Evolutionary conservation across 2,113 vertebrate genomes (phyloP), one percentile per base, ranked within the genome.

Genomic region (Pseudopipra pipra): DNA sequence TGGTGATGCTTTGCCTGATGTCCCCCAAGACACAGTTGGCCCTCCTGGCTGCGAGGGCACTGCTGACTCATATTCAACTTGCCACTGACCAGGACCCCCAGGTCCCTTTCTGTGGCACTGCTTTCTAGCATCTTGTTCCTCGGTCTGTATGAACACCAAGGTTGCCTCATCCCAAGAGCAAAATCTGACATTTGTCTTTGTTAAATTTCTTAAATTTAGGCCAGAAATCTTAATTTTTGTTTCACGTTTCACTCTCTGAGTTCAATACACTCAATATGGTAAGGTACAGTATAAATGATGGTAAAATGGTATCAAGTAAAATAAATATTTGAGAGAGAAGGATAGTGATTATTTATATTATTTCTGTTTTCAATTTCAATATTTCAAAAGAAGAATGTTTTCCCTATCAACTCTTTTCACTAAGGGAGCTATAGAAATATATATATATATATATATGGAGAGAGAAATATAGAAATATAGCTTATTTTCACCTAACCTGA

Each of bases 1-100:
- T 80, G 49, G 25, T 0, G 0, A 24, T 8, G 43, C 21, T 51
- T 31, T 27, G 7, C 49, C 85, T 80, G 58, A 18, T 47, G 20
- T 1, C 0, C 8, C 9, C 14, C 17, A 51, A 25, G 21, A 51
- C 43, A 58, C 0, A 0, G 0, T 2, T 49, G 30, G 6, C 49
- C 17, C 58, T 43, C 25, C 67, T 58, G 51, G 35, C 43, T 80
- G 43, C 35, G 58, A 37, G 67, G 43, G 25, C 31, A 35, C 49
- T 35, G 58, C 49, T 88, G 43, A 0, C 24, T 56, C 21, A 3
- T 0, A 4, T 27, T 49, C 31, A 43, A 3, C 9, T 21, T 56
- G 7, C 31, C n/a, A 12, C 3, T 0, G 0, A 15, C 31, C 21
- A 65, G 35, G 14, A 22, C 2, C 6, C 19, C 16, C 35, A 56